Base-by-base conservation (phyloP, 2,113 vertebrate genomes). In the Bubo bubo region DNA sequence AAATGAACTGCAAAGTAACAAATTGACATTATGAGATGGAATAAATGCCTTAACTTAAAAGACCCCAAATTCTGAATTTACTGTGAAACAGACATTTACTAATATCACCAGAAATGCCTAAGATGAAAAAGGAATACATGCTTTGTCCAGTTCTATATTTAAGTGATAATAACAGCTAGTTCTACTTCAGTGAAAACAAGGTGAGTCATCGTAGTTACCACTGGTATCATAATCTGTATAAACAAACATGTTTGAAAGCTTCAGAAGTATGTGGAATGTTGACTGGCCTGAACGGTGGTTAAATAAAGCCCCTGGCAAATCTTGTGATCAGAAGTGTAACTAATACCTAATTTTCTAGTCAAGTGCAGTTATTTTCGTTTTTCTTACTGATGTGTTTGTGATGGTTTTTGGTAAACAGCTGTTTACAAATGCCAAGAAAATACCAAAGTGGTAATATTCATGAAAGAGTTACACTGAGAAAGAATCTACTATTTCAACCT, bases 311-410 rank as follows among this genome's bases (percentile, higher is more conserved):
- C 75, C 89, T 85, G 87, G 97, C 94, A 93, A 95, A 86, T 86
- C 91, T 91, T 97, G 89, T 97, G 95, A 97, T 97, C 85, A 94
- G 91, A 87, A 96, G 89, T 89, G 72, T 97, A 96, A 74, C 92
- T 95, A 95, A 97, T 92, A 92, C 71, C 55, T 71, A 96, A 41
- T 97, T 97, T 98, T 97, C 79, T 89, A 79, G 73, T 98, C 94
- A 96, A 67, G 28, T 95, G 52, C 74, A 89, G 90, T 97, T 95
- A 93, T 88, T 96, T 60, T 92, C 80, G 72, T 88, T 95, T 93
- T 90, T 95, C 62, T 56, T 68, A 55, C 43, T 95, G 82, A 55
- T 82, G n/a, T 77, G n/a, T 77, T 90, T 92, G 50, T 83, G 79
- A 52, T 93, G 23, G 70, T 89, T 63, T 86, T 89, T 80, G 81